Evolutionary conservation across 2,888 invertebrate species (phyloP).

Genomic region (Sarcophaga caerulescens): DNA sequence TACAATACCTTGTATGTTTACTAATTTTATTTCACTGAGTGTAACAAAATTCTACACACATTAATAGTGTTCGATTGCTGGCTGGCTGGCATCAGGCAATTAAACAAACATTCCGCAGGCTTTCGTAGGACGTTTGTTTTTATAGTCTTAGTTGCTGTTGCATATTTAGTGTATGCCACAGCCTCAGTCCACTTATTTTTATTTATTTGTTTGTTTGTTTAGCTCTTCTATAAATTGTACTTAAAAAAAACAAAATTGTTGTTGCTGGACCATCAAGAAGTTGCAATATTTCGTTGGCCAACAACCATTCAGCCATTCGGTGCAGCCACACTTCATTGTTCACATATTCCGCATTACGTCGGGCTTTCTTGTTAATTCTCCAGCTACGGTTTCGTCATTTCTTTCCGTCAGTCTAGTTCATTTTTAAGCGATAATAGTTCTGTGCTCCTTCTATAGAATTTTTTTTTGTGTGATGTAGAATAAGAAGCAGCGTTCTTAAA

Average conservation of each 20-base stretch:
- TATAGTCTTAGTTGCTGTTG: slow-evolving; percentile 14
- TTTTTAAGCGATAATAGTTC: slow-evolving; percentile 36
- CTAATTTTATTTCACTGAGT: slow-evolving; percentile 12
- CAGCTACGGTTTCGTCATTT: slow-evolving; percentile 30
- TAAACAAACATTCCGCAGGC: slow-evolving; percentile 62
- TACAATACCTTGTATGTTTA: neutral
- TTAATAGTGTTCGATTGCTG: neutral
- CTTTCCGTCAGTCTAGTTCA: slow-evolving; percentile 7
- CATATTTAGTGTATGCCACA: neutral
- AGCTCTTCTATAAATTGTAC: slow-evolving; percentile 53
- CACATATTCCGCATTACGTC: neutral
- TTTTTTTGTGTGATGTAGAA: slow-evolving; percentile 37
- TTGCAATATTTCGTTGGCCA: slow-evolving; percentile 59
- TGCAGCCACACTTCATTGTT: slow-evolving; percentile 23
- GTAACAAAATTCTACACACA: neutral
- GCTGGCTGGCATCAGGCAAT: slow-evolving; percentile 55
- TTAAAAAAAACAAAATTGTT: slow-evolving; percentile 34
- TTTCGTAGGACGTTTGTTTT: slow-evolving; percentile 56
- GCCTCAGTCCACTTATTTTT: slow-evolving; percentile 23
- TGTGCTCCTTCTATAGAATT: slow-evolving; percentile 7
- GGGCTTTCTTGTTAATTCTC: slow-evolving; percentile 6
- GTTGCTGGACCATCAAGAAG: slow-evolving; percentile 57
- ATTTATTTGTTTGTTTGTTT: slow-evolving; percentile 55
- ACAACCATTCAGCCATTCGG: slow-evolving; percentile 14
- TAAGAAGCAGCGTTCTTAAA: neutral